Percentiles rank a stretch among this genome's conserved stretches.
Conservation (phyloP, 2,888 invertebrate genomes). For the Andricus curvator region DNA sequence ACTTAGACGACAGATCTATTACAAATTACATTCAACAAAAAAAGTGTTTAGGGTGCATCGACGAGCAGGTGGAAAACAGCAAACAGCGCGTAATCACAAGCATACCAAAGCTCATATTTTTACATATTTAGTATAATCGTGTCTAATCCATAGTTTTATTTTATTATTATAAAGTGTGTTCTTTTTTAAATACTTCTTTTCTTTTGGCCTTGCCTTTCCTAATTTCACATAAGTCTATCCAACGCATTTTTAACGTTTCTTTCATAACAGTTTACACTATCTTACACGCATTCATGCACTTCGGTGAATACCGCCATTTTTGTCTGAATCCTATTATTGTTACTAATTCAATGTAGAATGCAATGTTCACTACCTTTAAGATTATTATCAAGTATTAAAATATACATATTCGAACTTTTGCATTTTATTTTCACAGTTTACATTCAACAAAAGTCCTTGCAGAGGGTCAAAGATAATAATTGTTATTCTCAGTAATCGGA, state of each 20-base stretch:
- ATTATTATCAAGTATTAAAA: constrained; percentile 34
- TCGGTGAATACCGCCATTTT: constrained; percentile 21
- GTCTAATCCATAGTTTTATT: constrained; percentile 11
- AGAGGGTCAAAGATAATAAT: constrained; percentile 29
- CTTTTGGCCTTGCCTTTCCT: constrained; percentile 28
- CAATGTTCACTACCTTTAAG: constrained; percentile 19
- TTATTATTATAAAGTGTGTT: constrained; percentile 26
- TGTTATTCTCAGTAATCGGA: constrained; percentile 47
- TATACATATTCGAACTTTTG: constrained; percentile 28
- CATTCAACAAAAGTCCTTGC: neutral
- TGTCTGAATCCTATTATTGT: constrained; percentile 14
- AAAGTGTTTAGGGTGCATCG: neutral
- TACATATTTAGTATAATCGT: constrained; percentile 37
- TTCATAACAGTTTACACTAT: constrained; percentile 36
- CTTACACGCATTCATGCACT: constrained; percentile 36
- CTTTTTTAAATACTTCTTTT: constrained; percentile 18
- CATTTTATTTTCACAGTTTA: constrained; percentile 18
- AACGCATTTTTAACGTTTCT: constrained; percentile 20
- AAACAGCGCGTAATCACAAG: constrained; percentile 39
- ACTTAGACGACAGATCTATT: constrained; percentile 20
- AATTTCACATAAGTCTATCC: constrained; percentile 36
- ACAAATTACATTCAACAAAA: constrained; percentile 13
- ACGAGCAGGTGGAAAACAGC: constrained; percentile 35
- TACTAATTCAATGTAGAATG: constrained; percentile 31
- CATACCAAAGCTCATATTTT: constrained; percentile 40